These are phyloP conservation scores for Cyphomyrus discorhynchus DNA, from an alignment of 2,113 vertebrate genomes.

Conservation along the genomic window DNA sequence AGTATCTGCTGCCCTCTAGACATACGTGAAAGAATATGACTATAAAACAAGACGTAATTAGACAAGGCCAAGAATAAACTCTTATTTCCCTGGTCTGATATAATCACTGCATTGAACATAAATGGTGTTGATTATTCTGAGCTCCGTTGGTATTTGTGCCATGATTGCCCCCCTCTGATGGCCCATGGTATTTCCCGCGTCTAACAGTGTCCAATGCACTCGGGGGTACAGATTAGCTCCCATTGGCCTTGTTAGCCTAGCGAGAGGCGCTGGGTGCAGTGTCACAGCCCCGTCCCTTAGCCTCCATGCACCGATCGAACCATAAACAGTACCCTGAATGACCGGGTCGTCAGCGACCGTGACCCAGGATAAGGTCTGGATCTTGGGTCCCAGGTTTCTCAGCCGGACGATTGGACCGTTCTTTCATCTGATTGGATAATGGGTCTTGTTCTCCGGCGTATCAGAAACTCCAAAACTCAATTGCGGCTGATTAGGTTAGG, in stretches of 20 bases:
- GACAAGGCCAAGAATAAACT: neutral
- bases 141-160: neutral
- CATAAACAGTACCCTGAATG: neutral
- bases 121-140: neutral
- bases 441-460: neutral
- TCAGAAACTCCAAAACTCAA: neutral
- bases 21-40: neutral
- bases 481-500: neutral
- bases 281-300: neutral
- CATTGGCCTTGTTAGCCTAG: neutral
- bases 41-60: neutral
- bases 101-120: neutral
- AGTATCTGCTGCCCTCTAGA: constrained; percentile 4
- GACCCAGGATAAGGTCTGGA: neutral
- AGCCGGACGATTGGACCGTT: neutral
- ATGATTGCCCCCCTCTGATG: neutral
- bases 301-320: neutral
- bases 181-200: neutral
- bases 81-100: neutral
- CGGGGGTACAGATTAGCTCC: constrained; percentile 3
- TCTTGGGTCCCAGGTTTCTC: neutral
- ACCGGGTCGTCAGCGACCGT: too few relatives aligned
- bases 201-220: neutral
- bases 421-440: neutral
- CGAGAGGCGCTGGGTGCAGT: neutral